Evolutionary conservation across 2,113 vertebrate genomes (phyloP).

Genomic region (Nycticryphes semicollaris): DNA sequence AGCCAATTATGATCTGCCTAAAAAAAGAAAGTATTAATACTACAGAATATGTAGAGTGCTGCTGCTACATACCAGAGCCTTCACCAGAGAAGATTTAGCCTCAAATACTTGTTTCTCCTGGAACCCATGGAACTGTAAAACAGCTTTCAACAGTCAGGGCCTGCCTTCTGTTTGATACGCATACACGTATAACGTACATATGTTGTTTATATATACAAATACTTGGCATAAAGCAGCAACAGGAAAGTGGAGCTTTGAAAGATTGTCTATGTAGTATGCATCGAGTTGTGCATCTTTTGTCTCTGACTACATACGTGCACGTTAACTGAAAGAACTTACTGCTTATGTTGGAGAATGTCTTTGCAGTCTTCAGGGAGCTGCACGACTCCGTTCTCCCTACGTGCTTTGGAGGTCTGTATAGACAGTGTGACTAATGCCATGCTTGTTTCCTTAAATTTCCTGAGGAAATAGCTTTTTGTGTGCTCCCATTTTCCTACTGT

Average conservation of each 20-base stretch:
- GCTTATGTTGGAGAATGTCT: not conserved
- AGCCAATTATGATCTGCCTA: not conserved
- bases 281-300: not conserved
- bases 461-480: not conserved
- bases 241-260: not conserved
- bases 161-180: not conserved
- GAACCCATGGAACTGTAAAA: not conserved
- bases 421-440: not conserved
- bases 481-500: not conserved
- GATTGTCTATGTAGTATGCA: not conserved
- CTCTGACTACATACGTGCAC: not conserved
- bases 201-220: not conserved
- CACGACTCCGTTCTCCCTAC: accelerated
- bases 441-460: not conserved
- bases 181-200: not conserved
- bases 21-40: not conserved
- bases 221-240: not conserved
- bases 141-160: not conserved
- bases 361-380: not conserved
- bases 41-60: not conserved
- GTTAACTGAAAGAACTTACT: not conserved
- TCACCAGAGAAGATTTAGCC: not conserved
- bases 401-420: not conserved
- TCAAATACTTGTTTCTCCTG: not conserved
- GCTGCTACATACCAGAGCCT: not conserved